These are phyloP conservation scores for Cydia splendana DNA, from an alignment of 1,140 invertebrate species.

Conservation along the genomic window DNA sequence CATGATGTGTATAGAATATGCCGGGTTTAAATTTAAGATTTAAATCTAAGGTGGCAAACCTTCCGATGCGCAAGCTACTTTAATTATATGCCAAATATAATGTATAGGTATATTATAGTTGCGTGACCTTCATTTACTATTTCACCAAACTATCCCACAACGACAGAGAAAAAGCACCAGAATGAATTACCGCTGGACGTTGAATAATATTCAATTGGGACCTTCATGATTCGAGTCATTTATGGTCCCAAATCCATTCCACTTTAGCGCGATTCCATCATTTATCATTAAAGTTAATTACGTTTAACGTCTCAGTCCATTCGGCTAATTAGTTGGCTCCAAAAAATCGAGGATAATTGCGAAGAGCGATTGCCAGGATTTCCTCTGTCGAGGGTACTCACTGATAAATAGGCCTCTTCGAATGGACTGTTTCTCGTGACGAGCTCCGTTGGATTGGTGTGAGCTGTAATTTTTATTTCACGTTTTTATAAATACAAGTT, in stretches of 20 bases:
- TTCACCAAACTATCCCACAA: neutral
- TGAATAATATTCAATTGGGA: conserved; percentile 31
- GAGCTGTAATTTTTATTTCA: conserved; percentile 7
- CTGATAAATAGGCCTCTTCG: conserved; percentile 60
- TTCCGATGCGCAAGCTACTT: too few relatives aligned
- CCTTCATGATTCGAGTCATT: conserved; percentile 32
- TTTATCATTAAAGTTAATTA: conserved; percentile 74
- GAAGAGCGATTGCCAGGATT: conserved; percentile 67
- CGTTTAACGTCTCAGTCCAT: conserved; percentile 64
- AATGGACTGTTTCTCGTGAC: conserved; percentile 13
- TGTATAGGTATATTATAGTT: neutral
- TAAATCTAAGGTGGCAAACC: too few relatives aligned
- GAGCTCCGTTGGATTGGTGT: conserved; percentile 38
- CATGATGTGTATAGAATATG: too few relatives aligned
- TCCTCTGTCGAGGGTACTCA: conserved; percentile 53
- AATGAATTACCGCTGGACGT: conserved; percentile 15
- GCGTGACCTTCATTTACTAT: neutral
- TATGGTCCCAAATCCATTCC: conserved; percentile 31
- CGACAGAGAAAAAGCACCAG: neutral
- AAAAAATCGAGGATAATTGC: conserved; percentile 71
- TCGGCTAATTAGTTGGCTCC: conserved; percentile 69
- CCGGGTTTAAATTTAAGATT: too few relatives aligned
- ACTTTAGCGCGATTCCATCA: conserved; percentile 45
- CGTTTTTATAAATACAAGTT: neutral
- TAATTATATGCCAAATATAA: too few relatives aligned